Conservation (phyloP, 2,797 vertebrate species). For the Pristis pectinata region DNA sequence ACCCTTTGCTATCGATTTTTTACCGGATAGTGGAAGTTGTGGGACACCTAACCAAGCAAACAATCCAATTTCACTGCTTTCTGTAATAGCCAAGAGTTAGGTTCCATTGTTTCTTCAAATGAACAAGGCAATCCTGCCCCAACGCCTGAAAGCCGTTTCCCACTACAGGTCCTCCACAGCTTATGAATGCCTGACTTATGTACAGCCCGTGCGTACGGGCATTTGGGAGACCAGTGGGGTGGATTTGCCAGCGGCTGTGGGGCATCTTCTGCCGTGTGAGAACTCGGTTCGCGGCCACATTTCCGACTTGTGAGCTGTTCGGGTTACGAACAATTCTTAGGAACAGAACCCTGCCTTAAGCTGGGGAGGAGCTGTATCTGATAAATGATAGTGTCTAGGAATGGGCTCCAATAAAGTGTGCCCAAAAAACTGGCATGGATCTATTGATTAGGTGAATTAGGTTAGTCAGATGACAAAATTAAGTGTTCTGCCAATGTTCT, state of each 20-base stretch:
- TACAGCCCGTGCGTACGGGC: no score
- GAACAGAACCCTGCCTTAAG: no score
- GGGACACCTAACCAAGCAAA: background rate
- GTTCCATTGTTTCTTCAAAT: background rate
- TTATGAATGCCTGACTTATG: no score
- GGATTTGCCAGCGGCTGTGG: no score
- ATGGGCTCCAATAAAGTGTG: background rate
- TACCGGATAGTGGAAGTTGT: background rate
- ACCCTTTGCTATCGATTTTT: background rate
- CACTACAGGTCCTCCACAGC: no score
- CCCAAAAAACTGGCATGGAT: background rate
- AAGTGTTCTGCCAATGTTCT: background rate
- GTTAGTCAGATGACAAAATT: background rate
- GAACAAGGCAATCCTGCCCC: background rate
- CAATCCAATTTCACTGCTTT: background rate
- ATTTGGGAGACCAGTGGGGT: no score
- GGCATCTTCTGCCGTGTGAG: no score
- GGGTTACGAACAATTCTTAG: no score
- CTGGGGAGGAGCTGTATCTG: background rate
- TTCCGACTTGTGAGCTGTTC: no score
- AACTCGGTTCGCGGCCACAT: no score
- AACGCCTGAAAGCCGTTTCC: background rate
- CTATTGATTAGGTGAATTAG: background rate
- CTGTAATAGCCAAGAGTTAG: background rate
- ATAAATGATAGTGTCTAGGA: background rate